A percentile compares a stretch with the other conserved stretches of the same genome.
Conservation (phyloP, 2,797 vertebrate species). For the Sarcoramphus papa region DNA sequence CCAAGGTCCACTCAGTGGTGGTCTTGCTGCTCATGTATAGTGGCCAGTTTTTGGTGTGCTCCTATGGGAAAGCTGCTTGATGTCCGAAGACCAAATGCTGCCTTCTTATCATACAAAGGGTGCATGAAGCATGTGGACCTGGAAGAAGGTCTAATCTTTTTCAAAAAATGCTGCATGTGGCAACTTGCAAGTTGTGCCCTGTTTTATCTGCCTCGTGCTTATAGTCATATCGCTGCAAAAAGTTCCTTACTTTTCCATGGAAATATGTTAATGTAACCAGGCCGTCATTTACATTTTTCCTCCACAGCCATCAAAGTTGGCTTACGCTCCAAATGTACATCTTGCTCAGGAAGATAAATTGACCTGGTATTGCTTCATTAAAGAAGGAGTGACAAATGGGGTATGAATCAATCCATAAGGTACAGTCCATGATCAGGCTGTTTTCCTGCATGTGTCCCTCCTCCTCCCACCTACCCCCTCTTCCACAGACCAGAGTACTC, state of each 20-base stretch:
- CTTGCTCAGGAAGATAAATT: not conserved
- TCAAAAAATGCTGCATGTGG: not conserved
- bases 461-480: not conserved
- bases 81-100: not conserved
- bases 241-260: not conserved
- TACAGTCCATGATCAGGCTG: fast-evolving
- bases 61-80: not conserved
- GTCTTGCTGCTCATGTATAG: not conserved
- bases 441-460: not conserved
- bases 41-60: not conserved
- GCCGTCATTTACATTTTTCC: not conserved
- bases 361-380: not conserved
- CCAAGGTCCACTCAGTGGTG: not conserved
- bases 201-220: not conserved
- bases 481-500: not conserved
- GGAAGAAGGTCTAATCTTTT: not conserved
- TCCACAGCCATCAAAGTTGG: not conserved
- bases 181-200: not conserved
- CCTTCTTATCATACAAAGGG: not conserved
- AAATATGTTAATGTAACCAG: not conserved
- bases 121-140: not conserved
- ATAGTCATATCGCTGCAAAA: not conserved
- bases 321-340: not conserved
- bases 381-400: not conserved
- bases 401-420: not conserved